phyloP scores from a whole-genome alignment of 2,113 vertebrate genomes.

The Aldabrachelys gigantea region DNA sequence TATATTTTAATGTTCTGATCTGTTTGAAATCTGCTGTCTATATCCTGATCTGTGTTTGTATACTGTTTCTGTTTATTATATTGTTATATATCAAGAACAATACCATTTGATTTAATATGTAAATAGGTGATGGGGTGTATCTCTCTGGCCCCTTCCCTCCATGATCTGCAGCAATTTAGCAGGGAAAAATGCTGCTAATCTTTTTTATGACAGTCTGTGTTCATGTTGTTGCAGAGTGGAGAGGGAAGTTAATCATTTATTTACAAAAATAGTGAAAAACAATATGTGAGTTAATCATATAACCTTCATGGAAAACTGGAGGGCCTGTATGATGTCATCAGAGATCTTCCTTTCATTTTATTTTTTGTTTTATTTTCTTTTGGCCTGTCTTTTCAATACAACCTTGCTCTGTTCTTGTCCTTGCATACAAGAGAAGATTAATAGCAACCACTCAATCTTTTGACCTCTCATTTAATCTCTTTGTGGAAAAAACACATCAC shows the following conservation, averaged over 20 bases:
- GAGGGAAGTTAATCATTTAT: slow-evolving; percentile 15
- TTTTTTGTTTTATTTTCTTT: not conserved
- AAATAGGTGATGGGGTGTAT: not conserved
- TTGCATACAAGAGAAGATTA: not conserved
- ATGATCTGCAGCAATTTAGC: not conserved
- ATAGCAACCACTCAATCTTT: not conserved
- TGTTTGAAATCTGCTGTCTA: not conserved
- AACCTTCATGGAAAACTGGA: accelerated
- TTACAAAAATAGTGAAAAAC: slow-evolving; percentile 32
- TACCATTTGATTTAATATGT: not conserved
- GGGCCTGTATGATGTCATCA: not conserved
- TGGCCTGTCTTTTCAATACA: accelerated
- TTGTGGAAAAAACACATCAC: not conserved
- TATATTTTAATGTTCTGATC: not conserved
- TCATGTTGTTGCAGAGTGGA: not conserved
- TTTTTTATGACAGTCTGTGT: not conserved
- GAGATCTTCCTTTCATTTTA: not conserved
- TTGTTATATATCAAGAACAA: not conserved
- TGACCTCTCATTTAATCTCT: not conserved
- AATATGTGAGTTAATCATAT: not conserved
- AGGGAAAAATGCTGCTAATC: accelerated
- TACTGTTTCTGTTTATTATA: accelerated
- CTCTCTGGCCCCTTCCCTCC: not conserved
- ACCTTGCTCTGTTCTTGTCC: not conserved
- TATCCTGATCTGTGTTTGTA: not conserved